phyloP scores from a whole-genome alignment of 2,888 invertebrate species.

The Agonopterix alstromeriana region DNA sequence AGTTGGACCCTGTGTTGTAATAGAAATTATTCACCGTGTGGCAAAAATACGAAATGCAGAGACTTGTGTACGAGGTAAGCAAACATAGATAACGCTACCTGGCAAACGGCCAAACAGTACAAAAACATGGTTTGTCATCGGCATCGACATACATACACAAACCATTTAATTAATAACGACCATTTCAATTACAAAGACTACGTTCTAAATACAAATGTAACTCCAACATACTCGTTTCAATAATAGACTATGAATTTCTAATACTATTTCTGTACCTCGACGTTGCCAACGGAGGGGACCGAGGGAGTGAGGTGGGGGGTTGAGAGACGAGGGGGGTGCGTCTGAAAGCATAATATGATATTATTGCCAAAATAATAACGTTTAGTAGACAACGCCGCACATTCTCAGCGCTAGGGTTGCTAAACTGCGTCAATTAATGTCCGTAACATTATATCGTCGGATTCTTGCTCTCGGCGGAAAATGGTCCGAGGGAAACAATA shows the following conservation, averaged over 20 bases:
- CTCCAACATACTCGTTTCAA: slow-evolving; percentile 27
- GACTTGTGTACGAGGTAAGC: too few relatives aligned
- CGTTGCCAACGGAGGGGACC: slow-evolving; percentile 37
- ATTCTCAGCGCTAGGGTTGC: slow-evolving; percentile 30
- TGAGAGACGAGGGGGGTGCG: slow-evolving; percentile 21
- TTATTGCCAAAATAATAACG: slow-evolving; percentile 65
- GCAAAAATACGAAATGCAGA: too few relatives aligned
- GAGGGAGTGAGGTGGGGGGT: slow-evolving; percentile 20
- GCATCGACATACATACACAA: slow-evolving; percentile 5
- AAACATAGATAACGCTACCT: slow-evolving; percentile 1
- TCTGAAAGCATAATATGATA: slow-evolving; percentile 53
- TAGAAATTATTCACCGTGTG: too few relatives aligned
- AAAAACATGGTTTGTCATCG: slow-evolving; percentile 5
- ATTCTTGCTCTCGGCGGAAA: too few relatives aligned
- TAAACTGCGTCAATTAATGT: slow-evolving; percentile 2
- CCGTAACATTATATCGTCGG: background rate
- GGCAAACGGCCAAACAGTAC: slow-evolving; percentile 14
- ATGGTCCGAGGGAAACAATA: too few relatives aligned
- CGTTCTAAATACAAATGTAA: slow-evolving; percentile 22
- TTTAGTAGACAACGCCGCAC: slow-evolving; percentile 36
- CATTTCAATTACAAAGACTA: slow-evolving; percentile 11
- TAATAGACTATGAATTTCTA: slow-evolving; percentile 62
- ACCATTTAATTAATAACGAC: slow-evolving; percentile 8
- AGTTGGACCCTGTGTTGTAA: too few relatives aligned
- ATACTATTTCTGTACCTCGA: slow-evolving; percentile 54